phyloP scores from a whole-genome alignment of 2,888 invertebrate genomes.

The Coelopa pilipes region DNA sequence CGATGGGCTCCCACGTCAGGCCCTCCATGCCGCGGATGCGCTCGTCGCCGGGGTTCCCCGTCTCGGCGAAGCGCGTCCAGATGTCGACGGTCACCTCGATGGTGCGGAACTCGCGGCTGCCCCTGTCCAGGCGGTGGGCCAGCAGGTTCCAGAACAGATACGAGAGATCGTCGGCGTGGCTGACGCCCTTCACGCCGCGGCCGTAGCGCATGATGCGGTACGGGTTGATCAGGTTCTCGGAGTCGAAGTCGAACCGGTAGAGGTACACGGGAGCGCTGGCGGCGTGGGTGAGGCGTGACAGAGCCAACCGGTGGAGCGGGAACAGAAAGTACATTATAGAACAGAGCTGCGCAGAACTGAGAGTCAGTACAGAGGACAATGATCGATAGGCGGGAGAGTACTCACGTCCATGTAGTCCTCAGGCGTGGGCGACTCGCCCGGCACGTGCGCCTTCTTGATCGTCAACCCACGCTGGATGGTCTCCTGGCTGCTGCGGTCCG shows the following conservation, averaged over 20 bases:
- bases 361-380: background rate
- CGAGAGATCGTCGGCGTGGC: constrained; percentile 63
- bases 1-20: constrained; percentile 57
- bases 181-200: constrained; percentile 59
- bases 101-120: constrained; percentile 59
- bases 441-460: constrained; percentile 56
- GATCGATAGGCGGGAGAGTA: background rate
- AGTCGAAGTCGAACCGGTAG: constrained; percentile 65
- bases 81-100: constrained; percentile 60
- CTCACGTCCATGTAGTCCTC: constrained; percentile 60
- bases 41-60: constrained; percentile 59
- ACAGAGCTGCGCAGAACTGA: constrained; percentile 53
- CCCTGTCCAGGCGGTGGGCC: constrained; percentile 52
- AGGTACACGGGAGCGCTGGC: constrained; percentile 60
- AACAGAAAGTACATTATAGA: constrained; percentile 53
- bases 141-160: constrained; percentile 58
- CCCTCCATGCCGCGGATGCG: constrained; percentile 56
- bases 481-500: constrained; percentile 48
- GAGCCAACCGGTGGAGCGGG: constrained; percentile 57
- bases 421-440: constrained; percentile 51
- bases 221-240: constrained; percentile 58
- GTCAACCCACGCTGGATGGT: constrained; percentile 49
- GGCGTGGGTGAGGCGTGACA: constrained; percentile 56
- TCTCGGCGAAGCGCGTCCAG: constrained; percentile 61
- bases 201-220: constrained; percentile 59